These are phyloP conservation scores for Hippolais icterina DNA, from an alignment of 2,113 vertebrate species.

Conservation along the genomic window DNA sequence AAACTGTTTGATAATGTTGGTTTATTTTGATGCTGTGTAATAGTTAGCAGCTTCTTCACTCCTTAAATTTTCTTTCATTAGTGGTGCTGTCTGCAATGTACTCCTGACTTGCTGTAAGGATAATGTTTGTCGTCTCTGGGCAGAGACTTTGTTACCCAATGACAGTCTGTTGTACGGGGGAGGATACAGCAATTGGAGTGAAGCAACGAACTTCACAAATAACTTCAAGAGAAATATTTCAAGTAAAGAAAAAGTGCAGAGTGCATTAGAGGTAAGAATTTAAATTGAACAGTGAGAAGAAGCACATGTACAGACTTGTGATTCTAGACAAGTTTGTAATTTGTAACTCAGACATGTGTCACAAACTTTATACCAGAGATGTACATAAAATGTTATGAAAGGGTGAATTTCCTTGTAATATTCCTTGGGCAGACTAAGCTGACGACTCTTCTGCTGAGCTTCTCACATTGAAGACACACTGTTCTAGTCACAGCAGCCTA, in stretches of 20 bases:
- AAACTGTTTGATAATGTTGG: not conserved
- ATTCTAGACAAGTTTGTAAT: not conserved
- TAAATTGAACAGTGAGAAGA: not conserved
- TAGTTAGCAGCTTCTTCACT: not conserved
- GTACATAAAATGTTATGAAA: not conserved
- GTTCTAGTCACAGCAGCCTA: not conserved
- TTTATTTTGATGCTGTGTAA: not conserved
- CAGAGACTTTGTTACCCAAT: conserved; percentile 93
- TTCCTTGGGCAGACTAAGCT: not conserved
- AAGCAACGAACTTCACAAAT: conserved; percentile 67
- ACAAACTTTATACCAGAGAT: not conserved
- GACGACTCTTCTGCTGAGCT: not conserved
- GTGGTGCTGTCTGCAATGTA: conserved; percentile 91
- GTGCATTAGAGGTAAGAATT: conserved; percentile 82
- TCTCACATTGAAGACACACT: not conserved
- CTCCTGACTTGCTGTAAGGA: conserved; percentile 97
- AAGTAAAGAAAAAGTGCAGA: conserved; percentile 78
- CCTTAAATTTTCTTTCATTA: conserved; percentile 60
- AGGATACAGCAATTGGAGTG: conserved; percentile 73
- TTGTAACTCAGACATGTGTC: not conserved
- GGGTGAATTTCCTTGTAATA: not conserved
- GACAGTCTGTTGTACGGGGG: conserved; percentile 86
- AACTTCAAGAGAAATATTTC: conserved; percentile 80
- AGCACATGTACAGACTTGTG: rapidly evolving
- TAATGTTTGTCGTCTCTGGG: conserved; percentile 96